phyloP scores from a whole-genome alignment of 1,140 invertebrate genomes.

The Bursaphelenchus mucronatus region DNA sequence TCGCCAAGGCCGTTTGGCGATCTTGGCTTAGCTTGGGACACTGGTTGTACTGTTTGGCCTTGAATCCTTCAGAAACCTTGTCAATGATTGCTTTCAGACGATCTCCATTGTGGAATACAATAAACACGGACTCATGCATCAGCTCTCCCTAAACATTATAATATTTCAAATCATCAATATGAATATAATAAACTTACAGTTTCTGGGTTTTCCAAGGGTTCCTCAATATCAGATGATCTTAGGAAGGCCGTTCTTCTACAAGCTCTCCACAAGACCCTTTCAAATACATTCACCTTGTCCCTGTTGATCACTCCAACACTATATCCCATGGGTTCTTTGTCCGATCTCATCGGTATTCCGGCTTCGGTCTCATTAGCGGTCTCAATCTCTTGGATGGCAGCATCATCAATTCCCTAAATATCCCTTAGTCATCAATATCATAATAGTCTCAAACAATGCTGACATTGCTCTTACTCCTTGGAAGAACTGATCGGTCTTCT shows the following conservation, averaged over 20 bases:
- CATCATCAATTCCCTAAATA: conserved; percentile 57
- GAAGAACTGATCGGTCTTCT: conserved; percentile 61
- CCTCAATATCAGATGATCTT: conserved; percentile 62
- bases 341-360: conserved; percentile 30
- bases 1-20: conserved; percentile 39
- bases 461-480: conserved; percentile 45
- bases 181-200: conserved; percentile 31
- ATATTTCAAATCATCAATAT: conserved; percentile 11
- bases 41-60: conserved; percentile 58
- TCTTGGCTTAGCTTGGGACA: conserved; percentile 58
- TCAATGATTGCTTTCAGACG: conserved; percentile 62
- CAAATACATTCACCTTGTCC: conserved; percentile 57
- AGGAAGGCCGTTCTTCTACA: conserved; percentile 59
- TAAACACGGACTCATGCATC: conserved; percentile 63
- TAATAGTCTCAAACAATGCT: conserved; percentile 11
- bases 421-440: background rate
- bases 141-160: conserved; percentile 59
- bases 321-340: conserved; percentile 51
- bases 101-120: conserved; percentile 64
- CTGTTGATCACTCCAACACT: conserved; percentile 53
- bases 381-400: conserved; percentile 50
- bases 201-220: conserved; percentile 52
- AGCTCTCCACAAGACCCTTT: conserved; percentile 55
- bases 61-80: conserved; percentile 60
- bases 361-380: conserved; percentile 45